Conservation (phyloP, 2,797 vertebrate species). For the Loriculus beryllinus region DNA sequence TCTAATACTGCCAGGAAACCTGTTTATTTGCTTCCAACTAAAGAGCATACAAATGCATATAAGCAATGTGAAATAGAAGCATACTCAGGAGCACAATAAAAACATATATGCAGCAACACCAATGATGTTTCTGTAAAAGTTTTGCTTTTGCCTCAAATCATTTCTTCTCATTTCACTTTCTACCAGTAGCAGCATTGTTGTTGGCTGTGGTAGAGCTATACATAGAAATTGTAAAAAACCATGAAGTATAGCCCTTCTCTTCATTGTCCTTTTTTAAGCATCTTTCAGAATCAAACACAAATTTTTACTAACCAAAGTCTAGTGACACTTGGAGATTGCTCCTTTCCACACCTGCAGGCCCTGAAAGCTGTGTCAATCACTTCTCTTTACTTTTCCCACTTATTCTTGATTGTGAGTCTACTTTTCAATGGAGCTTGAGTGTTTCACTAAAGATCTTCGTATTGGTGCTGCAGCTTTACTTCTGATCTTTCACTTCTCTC, state of each 20-base stretch:
- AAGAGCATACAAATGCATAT: not conserved
- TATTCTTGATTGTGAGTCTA: not conserved
- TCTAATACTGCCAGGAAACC: not conserved
- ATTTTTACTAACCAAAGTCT: not conserved
- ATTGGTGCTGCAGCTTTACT: constrained; percentile 10
- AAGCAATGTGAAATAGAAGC: not conserved
- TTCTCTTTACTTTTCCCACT: not conserved
- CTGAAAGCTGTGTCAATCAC: not conserved
- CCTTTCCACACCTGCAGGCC: not conserved
- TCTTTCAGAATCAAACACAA: not conserved
- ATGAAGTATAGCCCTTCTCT: not conserved
- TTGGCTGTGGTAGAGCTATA: not conserved
- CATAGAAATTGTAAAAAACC: rapidly evolving
- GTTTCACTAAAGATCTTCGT: not conserved
- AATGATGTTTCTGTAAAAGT: not conserved
- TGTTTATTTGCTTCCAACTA: constrained; percentile 2
- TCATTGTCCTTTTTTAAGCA: not conserved
- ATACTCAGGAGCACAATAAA: not conserved
- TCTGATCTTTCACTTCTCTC: constrained; percentile 36
- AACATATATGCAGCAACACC: not conserved
- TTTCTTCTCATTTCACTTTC: not conserved
- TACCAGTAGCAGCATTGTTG: not conserved
- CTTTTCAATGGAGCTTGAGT: not conserved
- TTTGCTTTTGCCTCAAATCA: not conserved
- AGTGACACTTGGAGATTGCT: not conserved